Conservation (phyloP, 1,140 invertebrate species). For the Drosophila tani region DNA sequence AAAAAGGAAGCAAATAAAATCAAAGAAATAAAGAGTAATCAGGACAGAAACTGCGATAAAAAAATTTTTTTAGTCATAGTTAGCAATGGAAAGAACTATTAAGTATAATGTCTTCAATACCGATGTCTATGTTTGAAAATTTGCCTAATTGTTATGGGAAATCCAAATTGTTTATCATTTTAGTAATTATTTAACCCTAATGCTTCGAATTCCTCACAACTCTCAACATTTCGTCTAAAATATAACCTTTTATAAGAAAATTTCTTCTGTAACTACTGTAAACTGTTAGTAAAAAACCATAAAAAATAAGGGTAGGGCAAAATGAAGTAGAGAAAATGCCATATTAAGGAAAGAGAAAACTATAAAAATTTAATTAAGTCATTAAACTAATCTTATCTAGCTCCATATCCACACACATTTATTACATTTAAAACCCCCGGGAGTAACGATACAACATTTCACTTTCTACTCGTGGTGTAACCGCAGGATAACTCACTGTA, state of each 20-base stretch:
- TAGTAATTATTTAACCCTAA: background rate
- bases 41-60: no score
- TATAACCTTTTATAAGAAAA: no score
- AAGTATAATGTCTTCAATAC: no score
- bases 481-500: conserved; percentile 5
- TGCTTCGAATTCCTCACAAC: background rate
- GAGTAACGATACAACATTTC: background rate
- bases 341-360: background rate
- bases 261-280: background rate
- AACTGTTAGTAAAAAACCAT: background rate
- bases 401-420: background rate
- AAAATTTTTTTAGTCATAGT: no score
- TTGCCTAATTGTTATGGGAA: no score
- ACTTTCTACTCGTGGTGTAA: background rate
- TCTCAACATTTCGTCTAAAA: background rate
- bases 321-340: background rate
- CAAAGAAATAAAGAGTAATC: no score
- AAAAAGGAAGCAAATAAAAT: no score
- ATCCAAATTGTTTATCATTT: no score
- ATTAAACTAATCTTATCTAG: background rate
- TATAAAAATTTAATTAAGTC: conserved; percentile 1
- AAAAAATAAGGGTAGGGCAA: background rate
- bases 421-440: background rate
- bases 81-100: no score
- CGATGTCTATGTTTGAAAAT: no score